Evolutionary conservation across 2,888 invertebrate genomes (phyloP).

Genomic region (Cyclophora punctaria): DNA sequence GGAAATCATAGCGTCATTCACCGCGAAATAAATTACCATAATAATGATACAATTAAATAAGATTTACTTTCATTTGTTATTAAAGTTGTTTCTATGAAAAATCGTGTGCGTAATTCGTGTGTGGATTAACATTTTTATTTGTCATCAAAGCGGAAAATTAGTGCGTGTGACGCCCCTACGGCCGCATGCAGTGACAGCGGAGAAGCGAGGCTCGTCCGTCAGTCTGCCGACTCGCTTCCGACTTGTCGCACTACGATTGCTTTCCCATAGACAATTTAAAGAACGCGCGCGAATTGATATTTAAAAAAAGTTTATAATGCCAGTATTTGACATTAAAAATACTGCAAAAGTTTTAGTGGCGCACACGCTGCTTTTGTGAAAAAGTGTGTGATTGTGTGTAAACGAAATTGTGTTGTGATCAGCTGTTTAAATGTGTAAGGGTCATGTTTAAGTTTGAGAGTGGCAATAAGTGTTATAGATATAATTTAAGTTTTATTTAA

Average conservation of each 20-base stretch:
- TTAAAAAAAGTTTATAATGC: background rate
- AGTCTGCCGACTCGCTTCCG: slow-evolving; percentile 60
- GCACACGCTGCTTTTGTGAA: slow-evolving; percentile 52
- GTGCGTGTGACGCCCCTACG: slow-evolving; percentile 60
- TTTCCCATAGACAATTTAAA: slow-evolving; percentile 34
- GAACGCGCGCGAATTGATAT: slow-evolving; percentile 21
- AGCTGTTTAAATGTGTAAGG: slow-evolving; percentile 48
- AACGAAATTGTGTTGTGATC: slow-evolving; percentile 37
- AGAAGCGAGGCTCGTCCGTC: slow-evolving; percentile 27
- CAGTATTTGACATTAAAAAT: slow-evolving; percentile 1
- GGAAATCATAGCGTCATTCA: no score
- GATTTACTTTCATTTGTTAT: no score
- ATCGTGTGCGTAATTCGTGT: slow-evolving; percentile 19
- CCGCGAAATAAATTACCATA: no score
- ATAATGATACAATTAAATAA: no score
- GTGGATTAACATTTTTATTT: slow-evolving; percentile 38
- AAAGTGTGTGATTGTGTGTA: slow-evolving; percentile 40
- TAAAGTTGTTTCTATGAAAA: slow-evolving; percentile 1
- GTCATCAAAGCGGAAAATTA: slow-evolving; percentile 57
- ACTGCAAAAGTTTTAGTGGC: slow-evolving; percentile 13
- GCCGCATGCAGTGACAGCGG: slow-evolving; percentile 46
- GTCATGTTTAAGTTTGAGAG: slow-evolving; percentile 25
- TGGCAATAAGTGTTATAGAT: no score
- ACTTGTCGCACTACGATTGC: slow-evolving; percentile 46
- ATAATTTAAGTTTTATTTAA: no score